These are phyloP conservation scores for Myotis yumanensis DNA, from an alignment of 2,113 vertebrate genomes.

Conservation along the genomic window DNA sequence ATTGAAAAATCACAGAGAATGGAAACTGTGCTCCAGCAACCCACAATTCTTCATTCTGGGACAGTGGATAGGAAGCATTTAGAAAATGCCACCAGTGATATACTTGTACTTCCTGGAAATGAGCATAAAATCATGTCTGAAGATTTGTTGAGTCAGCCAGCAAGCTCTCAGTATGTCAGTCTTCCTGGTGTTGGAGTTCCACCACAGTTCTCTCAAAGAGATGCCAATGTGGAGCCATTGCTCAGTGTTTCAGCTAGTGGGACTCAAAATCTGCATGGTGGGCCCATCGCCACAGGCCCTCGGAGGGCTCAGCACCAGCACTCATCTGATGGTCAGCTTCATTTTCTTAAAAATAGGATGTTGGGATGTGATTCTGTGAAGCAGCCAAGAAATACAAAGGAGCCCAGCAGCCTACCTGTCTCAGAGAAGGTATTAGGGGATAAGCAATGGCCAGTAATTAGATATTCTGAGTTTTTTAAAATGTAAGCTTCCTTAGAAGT, in stretches of 20 bases:
- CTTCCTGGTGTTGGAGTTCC: slow-evolving; percentile 68
- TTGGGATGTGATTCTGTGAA: slow-evolving; percentile 30
- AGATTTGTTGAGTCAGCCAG: slow-evolving; percentile 43
- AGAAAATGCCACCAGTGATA: slow-evolving; percentile 16
- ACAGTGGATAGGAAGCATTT: not conserved
- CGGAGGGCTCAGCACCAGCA: slow-evolving; percentile 50
- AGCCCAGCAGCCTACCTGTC: slow-evolving; percentile 32
- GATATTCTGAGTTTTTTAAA: not conserved
- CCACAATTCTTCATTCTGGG: not conserved
- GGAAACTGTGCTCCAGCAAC: slow-evolving; percentile 61
- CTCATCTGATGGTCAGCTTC: slow-evolving; percentile 75
- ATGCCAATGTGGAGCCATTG: slow-evolving; percentile 72
- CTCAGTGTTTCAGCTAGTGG: slow-evolving; percentile 57
- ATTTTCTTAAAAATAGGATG: slow-evolving; percentile 57
- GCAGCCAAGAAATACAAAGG: slow-evolving; percentile 29
- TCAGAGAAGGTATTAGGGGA: slow-evolving; percentile 69
- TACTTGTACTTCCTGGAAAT: slow-evolving; percentile 37
- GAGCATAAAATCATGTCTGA: slow-evolving; percentile 62
- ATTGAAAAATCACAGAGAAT: slow-evolving; percentile 61
- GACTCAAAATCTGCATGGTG: slow-evolving; percentile 65
- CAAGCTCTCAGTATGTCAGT: not conserved
- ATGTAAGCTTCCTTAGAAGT: slow-evolving; percentile 1
- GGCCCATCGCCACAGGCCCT: not conserved
- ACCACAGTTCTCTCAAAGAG: slow-evolving; percentile 61
- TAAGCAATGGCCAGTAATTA: not conserved